These are phyloP conservation scores for Brachionus koreanus DNA, from an alignment of 1,140 invertebrate genomes.

Conservation along the genomic window DNA sequence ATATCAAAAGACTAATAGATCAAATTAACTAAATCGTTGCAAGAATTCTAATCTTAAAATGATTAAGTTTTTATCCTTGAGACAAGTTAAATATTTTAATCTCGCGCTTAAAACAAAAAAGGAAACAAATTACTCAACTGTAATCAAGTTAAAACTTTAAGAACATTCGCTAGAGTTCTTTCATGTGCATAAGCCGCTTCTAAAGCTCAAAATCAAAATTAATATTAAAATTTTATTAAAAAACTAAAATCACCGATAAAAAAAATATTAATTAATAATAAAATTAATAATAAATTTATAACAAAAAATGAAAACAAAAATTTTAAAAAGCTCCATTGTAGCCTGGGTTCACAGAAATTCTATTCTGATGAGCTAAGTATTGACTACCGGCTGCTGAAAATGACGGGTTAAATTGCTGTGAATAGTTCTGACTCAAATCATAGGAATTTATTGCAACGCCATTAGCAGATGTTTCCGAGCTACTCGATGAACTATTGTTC, in stretches of 20 bases:
- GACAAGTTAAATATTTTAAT: background rate
- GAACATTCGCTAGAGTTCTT: background rate
- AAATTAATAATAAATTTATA: background rate
- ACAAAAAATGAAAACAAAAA: background rate
- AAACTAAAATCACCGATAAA: conserved; percentile 37
- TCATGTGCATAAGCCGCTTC: background rate
- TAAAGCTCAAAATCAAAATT: background rate
- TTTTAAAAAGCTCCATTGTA: conserved; percentile 23
- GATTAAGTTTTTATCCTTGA: conserved; percentile 20
- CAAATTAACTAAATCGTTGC: background rate
- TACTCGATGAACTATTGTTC: background rate
- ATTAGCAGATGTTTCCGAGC: background rate
- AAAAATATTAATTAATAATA: conserved; percentile 20
- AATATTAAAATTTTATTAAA: conserved; percentile 18
- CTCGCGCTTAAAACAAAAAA: background rate
- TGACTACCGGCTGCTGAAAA: background rate
- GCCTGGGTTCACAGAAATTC: background rate
- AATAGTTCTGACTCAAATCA: background rate
- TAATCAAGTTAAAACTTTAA: conserved; percentile 33
- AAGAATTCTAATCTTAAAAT: conserved; percentile 26
- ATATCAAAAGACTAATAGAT: background rate
- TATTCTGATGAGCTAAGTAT: background rate
- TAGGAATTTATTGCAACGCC: background rate
- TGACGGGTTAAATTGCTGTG: background rate
- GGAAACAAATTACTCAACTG: conserved; percentile 28